These are phyloP conservation scores for Penaeus monodon DNA, from an alignment of 2,888 invertebrate species.

Conservation along the genomic window DNA sequence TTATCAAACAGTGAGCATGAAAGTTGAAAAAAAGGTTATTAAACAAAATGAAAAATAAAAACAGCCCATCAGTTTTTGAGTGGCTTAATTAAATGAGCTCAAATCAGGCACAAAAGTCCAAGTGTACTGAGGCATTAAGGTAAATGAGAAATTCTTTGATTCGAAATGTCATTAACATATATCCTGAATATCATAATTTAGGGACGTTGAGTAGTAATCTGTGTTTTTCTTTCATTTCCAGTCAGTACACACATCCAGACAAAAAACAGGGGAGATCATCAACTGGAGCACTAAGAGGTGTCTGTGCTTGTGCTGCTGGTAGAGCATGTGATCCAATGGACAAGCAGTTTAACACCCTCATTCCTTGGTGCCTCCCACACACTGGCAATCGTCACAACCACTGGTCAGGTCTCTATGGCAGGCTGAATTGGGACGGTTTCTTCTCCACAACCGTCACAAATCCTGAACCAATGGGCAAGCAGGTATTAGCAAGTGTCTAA, in stretches of 20 bases:
- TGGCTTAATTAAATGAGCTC: no score
- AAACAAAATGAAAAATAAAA: no score
- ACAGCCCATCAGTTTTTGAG: no score
- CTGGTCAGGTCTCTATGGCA: slow-evolving; percentile 87
- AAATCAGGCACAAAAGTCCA: no score
- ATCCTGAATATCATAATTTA: no score
- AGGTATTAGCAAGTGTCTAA: slow-evolving; percentile 70
- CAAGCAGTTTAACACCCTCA: slow-evolving; percentile 84
- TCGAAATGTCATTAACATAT: no score
- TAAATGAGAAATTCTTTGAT: no score
- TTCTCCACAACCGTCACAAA: slow-evolving; percentile 86
- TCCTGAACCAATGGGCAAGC: slow-evolving; percentile 92
- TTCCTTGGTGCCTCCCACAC: slow-evolving; percentile 91
- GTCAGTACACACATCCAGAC: slow-evolving; percentile 74
- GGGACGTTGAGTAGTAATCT: background rate
- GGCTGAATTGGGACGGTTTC: slow-evolving; percentile 86
- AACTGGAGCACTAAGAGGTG: slow-evolving; percentile 77
- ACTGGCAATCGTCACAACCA: slow-evolving; percentile 87
- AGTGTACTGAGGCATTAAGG: no score
- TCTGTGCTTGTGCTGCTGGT: slow-evolving; percentile 80
- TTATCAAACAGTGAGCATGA: no score
- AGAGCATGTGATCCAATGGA: slow-evolving; percentile 78
- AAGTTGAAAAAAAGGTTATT: no score
- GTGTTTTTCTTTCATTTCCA: slow-evolving; percentile 66
- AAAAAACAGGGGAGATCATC: slow-evolving; percentile 73